Percentiles rank a stretch among this genome's conserved stretches.
phyloP scores from a whole-genome alignment of 2,888 invertebrate genomes.

The Lasioglossum vierecki region DNA sequence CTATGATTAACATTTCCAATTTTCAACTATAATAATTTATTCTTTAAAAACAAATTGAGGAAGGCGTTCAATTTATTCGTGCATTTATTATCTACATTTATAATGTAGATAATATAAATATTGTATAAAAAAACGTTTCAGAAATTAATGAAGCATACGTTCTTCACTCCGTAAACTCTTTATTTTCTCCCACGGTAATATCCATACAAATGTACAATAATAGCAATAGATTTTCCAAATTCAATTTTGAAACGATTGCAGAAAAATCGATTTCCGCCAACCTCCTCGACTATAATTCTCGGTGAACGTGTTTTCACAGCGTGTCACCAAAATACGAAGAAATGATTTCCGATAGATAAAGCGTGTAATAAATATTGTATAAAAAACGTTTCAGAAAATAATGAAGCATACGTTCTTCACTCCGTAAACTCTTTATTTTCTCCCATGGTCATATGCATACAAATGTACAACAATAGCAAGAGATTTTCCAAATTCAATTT shows the following conservation, averaged over 20 bases:
- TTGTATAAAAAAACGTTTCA: too few species aligned
- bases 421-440: neutral
- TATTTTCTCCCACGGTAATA: too few species aligned
- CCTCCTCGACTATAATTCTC: too few species aligned
- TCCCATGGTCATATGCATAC: neutral
- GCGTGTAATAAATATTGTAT: neutral
- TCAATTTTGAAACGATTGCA: too few species aligned
- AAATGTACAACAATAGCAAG: neutral
- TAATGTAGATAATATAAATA: too few species aligned
- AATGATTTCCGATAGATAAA: neutral
- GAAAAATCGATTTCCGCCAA: too few species aligned
- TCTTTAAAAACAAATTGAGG: neutral
- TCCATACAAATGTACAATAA: too few species aligned
- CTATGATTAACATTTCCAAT: neutral
- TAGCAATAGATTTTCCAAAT: too few species aligned
- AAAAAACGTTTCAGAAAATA: neutral
- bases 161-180: too few species aligned
- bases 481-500: neutral
- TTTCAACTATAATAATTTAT: neutral
- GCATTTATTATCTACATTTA: too few species aligned
- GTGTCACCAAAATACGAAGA: neutral
- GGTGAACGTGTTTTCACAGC: too few species aligned
- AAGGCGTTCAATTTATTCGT: neutral
- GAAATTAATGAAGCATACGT: too few species aligned
- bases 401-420: neutral